A percentile compares a stretch with the other conserved stretches of the same genome.
These are phyloP conservation scores for Pteropus alecto DNA, from an alignment of 2,113 vertebrate species.

Conservation along the genomic window DNA sequence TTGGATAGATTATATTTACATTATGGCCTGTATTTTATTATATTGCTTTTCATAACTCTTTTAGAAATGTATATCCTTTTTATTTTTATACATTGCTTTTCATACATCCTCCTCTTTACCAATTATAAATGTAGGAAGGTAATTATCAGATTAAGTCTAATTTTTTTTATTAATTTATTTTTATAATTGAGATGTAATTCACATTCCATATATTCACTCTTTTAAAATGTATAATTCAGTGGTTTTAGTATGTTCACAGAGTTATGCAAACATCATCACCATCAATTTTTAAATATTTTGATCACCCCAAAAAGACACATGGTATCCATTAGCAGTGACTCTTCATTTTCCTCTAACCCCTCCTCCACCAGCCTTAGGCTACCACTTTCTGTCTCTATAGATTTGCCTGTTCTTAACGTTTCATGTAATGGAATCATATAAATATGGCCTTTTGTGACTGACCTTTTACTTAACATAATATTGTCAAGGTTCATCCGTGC, in stretches of 20 bases:
- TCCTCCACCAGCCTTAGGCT: background rate
- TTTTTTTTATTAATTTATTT: background rate
- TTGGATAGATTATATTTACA: conserved; percentile 26
- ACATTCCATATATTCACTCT: background rate
- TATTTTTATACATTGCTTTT: background rate
- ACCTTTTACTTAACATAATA: background rate
- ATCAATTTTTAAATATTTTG: background rate
- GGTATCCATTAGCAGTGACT: background rate
- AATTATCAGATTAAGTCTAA: background rate
- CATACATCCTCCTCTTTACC: background rate
- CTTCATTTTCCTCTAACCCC: background rate
- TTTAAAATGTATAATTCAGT: background rate
- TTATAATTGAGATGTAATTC: background rate
- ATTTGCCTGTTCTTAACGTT: background rate
- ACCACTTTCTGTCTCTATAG: background rate
- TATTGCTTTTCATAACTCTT: conserved; percentile 2
- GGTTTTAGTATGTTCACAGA: background rate
- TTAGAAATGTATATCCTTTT: background rate
- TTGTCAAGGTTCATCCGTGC: background rate
- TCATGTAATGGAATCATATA: background rate
- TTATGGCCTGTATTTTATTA: background rate
- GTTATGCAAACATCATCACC: background rate
- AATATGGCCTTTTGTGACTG: background rate
- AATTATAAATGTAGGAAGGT: background rate
- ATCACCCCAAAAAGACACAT: background rate